A percentile compares a stretch with the other conserved stretches of the same genome.
Conservation (phyloP, 2,797 vertebrate genomes). For the Spinus olivaceus region DNA sequence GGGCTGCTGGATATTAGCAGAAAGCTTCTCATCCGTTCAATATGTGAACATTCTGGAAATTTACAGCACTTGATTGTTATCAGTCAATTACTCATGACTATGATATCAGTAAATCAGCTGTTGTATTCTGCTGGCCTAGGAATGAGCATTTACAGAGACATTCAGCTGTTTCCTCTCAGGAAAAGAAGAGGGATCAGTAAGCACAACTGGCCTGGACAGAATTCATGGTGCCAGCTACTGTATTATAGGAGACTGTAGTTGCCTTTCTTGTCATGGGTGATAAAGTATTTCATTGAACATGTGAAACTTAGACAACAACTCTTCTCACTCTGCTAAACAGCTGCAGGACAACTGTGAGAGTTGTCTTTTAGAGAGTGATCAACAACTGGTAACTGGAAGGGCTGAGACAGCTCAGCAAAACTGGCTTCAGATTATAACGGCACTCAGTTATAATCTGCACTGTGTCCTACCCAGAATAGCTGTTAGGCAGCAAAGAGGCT, state of each 20-base stretch:
- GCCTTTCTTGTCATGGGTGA: not conserved
- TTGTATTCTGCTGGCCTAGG: not conserved
- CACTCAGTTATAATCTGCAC: no score
- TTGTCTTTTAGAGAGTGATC: not conserved
- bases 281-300: not conserved
- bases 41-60: not conserved
- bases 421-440: not conserved
- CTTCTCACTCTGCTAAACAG: not conserved
- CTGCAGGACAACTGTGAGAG: not conserved
- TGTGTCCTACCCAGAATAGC: not conserved
- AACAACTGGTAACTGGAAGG: not conserved
- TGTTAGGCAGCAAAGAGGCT: not conserved
- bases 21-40: not conserved
- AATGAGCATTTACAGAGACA: not conserved
- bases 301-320: not conserved
- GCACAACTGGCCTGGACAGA: not conserved
- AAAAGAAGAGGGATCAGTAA: not conserved
- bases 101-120: not conserved
- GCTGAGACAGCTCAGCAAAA: not conserved
- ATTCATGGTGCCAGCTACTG: not conserved
- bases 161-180: slow-evolving; percentile 13
- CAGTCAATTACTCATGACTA: not conserved
- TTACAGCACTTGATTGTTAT: not conserved
- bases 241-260: not conserved
- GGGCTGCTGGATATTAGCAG: not conserved